These are phyloP conservation scores for Stercorarius parasiticus DNA, from an alignment of 2,113 vertebrate species.

Conservation along the genomic window DNA sequence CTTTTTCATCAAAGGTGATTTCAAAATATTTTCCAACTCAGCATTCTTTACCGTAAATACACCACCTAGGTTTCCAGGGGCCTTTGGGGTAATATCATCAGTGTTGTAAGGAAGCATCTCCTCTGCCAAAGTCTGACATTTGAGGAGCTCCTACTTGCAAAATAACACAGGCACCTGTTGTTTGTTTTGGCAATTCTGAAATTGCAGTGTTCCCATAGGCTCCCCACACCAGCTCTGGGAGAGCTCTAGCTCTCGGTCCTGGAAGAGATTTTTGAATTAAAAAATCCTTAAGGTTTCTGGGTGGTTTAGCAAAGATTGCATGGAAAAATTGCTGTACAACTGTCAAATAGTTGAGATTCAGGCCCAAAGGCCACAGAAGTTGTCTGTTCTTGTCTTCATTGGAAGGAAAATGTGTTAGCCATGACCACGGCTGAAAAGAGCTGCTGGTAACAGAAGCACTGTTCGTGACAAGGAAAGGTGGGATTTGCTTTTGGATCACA, in stretches of 20 bases:
- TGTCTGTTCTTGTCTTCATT: background rate
- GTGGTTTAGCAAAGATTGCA: background rate
- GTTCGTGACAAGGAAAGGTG: background rate
- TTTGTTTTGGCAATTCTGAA: conserved; percentile 64
- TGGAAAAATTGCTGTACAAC: background rate
- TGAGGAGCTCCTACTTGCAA: conserved; percentile 55
- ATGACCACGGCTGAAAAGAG: background rate
- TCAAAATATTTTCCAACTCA: background rate
- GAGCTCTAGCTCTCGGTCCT: background rate
- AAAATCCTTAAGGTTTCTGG: background rate
- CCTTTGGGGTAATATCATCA: conserved; percentile 19
- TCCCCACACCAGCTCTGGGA: background rate
- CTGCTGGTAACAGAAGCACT: background rate
- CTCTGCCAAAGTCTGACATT: conserved; percentile 55
- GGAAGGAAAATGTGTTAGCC: background rate
- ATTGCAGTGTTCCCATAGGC: conserved; percentile 1
- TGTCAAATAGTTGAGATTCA: background rate
- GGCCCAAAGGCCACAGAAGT: background rate
- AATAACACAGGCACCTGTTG: conserved; percentile 62
- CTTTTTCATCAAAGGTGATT: conserved; percentile 34
- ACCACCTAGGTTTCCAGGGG: conserved; percentile 29
- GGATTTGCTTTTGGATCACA: background rate
- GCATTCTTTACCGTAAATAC: conserved; percentile 22
- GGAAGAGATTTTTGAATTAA: background rate
- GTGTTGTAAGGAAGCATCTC: background rate